Conservation (phyloP, 2,888 invertebrate species). For the Idaea dimidiata region DNA sequence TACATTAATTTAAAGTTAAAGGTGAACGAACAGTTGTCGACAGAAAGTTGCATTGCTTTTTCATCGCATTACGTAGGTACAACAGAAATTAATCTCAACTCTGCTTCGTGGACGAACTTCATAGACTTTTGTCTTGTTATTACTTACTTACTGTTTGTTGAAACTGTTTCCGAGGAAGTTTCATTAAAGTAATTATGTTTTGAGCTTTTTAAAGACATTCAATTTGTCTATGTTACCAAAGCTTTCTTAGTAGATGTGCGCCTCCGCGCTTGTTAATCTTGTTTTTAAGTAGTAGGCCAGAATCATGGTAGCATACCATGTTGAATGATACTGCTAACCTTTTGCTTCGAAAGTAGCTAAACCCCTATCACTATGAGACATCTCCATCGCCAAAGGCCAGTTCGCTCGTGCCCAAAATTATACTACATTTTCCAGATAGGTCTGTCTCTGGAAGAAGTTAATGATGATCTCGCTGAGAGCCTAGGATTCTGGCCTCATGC, state of each 20-base stretch:
- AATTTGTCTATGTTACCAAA: neutral
- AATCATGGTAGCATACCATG: too few species aligned
- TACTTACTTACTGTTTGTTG: slow-evolving; percentile 8
- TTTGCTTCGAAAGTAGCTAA: too few species aligned
- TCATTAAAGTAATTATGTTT: slow-evolving; percentile 2
- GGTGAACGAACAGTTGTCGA: neutral
- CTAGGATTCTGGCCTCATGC: too few species aligned
- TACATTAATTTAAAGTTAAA: neutral
- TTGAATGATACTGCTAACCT: too few species aligned
- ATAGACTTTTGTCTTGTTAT: slow-evolving; percentile 16
- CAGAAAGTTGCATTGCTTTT: slow-evolving; percentile 22
- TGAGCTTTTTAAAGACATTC: neutral
- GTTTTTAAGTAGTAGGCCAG: too few species aligned
- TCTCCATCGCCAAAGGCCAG: too few species aligned
- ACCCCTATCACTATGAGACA: too few species aligned
- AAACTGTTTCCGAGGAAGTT: slow-evolving; percentile 13
- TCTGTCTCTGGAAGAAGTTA: too few species aligned
- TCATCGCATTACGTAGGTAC: slow-evolving; percentile 18
- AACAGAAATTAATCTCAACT: slow-evolving; percentile 28
- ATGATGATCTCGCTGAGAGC: too few species aligned
- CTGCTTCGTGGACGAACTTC: slow-evolving; percentile 13
- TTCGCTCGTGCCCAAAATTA: too few species aligned
- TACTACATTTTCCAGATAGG: too few species aligned
- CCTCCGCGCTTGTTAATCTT: neutral
- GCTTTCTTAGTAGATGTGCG: too few species aligned